These are phyloP conservation scores for Heliangelus exortis DNA, from an alignment of 2,797 vertebrate genomes.

Conservation along the genomic window DNA sequence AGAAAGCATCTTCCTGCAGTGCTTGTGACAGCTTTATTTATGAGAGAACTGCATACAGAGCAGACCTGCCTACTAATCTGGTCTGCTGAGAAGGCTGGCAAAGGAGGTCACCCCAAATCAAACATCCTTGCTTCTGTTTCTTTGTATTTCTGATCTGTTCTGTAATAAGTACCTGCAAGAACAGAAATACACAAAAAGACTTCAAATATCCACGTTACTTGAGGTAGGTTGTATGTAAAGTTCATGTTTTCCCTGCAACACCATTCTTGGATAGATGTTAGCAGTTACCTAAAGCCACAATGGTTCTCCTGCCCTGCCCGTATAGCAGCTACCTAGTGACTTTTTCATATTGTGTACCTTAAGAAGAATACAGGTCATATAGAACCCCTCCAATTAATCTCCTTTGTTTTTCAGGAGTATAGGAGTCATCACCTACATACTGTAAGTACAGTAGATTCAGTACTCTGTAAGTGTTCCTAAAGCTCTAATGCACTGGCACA, in stretches of 20 bases:
- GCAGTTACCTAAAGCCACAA: background rate
- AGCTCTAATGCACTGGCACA: background rate
- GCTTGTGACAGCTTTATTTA: slow-evolving; percentile 2
- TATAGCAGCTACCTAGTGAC: background rate
- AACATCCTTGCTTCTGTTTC: background rate
- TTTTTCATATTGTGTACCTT: background rate
- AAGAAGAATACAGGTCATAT: background rate
- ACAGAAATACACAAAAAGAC: background rate
- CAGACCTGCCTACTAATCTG: background rate
- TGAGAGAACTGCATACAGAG: background rate
- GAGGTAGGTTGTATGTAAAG: background rate
- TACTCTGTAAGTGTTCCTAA: background rate
- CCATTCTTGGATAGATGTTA: background rate
- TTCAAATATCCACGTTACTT: background rate
- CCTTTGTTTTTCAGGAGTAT: slow-evolving; percentile 89
- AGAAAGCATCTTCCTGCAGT: background rate
- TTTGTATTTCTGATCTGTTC: background rate
- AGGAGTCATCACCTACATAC: slow-evolving; percentile 97
- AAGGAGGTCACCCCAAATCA: background rate
- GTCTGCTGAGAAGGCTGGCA: background rate
- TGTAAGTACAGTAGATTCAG: slow-evolving; percentile 86
- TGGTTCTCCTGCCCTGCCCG: background rate
- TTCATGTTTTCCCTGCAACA: background rate
- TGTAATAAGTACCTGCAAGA: background rate
- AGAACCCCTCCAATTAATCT: background rate